Conservation (phyloP, 2,888 invertebrate genomes). For the Diplazon laetatorius region DNA sequence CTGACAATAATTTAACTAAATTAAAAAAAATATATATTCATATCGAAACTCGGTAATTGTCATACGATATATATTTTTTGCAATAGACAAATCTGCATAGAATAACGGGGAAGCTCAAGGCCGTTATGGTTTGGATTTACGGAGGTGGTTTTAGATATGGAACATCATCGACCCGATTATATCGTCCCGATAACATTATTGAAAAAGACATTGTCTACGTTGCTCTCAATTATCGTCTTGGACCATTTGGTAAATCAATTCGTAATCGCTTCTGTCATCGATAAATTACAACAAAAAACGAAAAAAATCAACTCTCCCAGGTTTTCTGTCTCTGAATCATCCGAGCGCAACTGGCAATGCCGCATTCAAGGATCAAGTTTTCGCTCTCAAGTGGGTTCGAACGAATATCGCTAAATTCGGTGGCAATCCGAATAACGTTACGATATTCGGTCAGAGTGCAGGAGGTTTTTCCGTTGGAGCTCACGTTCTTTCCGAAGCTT, state of each 20-base stretch:
- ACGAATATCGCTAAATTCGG: conserved; percentile 83
- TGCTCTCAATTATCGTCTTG: conserved; percentile 71
- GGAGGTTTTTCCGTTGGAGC: conserved; percentile 79
- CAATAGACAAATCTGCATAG: conserved; percentile 27
- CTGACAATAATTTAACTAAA: background rate
- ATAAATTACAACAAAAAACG: no score
- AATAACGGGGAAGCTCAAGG: background rate
- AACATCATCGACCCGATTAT: conserved; percentile 43
- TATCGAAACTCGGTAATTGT: no score
- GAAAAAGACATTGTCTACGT: conserved; percentile 71
- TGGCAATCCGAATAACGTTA: conserved; percentile 84
- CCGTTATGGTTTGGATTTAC: conserved; percentile 72
- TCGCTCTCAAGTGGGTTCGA: conserved; percentile 84
- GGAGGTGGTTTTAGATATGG: conserved; percentile 68
- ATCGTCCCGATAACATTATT: conserved; percentile 71
- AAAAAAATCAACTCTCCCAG: conserved; percentile 24
- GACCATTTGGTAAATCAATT: conserved; percentile 67
- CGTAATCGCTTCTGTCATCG: no score
- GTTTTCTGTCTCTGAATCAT: conserved; percentile 68
- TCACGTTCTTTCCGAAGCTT: conserved; percentile 67
- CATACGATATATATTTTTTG: background rate
- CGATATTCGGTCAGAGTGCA: conserved; percentile 84
- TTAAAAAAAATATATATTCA: no score
- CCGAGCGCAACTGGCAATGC: conserved; percentile 71
- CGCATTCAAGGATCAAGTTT: conserved; percentile 83